These are phyloP conservation scores for Phrynosoma blainvillii DNA, from an alignment of 2,113 vertebrate genomes.

Conservation along the genomic window DNA sequence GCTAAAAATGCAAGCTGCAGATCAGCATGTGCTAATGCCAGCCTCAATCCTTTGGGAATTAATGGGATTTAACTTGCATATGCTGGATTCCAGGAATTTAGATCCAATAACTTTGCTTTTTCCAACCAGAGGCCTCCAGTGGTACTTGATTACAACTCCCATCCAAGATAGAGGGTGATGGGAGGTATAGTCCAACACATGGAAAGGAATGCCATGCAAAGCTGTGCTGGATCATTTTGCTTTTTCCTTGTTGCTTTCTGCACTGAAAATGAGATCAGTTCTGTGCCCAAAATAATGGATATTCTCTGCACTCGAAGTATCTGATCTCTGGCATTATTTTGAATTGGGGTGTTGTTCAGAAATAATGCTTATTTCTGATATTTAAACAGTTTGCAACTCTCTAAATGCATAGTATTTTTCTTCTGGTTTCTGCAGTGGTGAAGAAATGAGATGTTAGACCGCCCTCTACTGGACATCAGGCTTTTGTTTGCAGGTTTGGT, in stretches of 20 bases:
- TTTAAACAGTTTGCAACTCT: not conserved
- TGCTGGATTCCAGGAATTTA: not conserved
- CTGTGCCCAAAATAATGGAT: not conserved
- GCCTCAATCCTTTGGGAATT: not conserved
- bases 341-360: not conserved
- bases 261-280: too few species aligned
- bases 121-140: too few species aligned
- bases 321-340: not conserved
- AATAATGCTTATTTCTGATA: not conserved
- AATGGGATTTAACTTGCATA: not conserved
- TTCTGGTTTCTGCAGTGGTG: not conserved
- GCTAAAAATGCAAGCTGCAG: not conserved
- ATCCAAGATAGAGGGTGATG: not conserved
- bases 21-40: not conserved
- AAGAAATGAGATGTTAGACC: not conserved
- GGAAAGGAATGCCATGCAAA: too few species aligned
- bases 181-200: not conserved
- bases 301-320: not conserved
- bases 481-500: too few species aligned
- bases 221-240: too few species aligned
- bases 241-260: too few species aligned
- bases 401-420: not conserved
- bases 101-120: too few species aligned
- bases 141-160: too few species aligned
- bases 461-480: not conserved